These are phyloP conservation scores for Tipula helvola DNA, from an alignment of 2,888 invertebrate genomes.

Conservation along the genomic window DNA sequence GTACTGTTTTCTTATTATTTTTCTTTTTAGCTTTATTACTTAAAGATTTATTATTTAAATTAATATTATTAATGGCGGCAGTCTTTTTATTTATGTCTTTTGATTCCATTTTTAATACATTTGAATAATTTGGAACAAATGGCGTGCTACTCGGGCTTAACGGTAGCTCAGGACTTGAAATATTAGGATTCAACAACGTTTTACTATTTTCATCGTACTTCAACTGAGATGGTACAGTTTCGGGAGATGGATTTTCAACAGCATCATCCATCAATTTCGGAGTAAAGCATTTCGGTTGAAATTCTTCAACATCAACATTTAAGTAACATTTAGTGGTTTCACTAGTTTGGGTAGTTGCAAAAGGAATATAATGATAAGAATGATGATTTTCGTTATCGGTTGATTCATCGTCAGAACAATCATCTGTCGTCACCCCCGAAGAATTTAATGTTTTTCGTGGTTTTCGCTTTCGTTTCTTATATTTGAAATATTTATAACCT, in stretches of 20 bases:
- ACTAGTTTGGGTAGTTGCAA: not conserved
- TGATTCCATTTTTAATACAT: not conserved
- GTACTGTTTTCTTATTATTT: not conserved
- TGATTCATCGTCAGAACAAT: conserved; percentile 17
- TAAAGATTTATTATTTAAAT: conserved; percentile 4
- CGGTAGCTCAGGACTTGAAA: not conserved
- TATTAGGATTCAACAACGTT: not conserved
- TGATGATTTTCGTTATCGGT: conserved; percentile 13
- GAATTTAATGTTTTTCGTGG: not conserved
- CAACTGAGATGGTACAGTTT: not conserved
- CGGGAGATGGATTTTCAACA: not conserved
- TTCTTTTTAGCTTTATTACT: conserved; percentile 1
- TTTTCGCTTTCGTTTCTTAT: conserved; percentile 14
- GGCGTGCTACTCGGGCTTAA: not conserved
- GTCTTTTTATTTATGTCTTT: not conserved
- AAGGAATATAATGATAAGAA: not conserved
- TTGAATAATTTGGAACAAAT: not conserved
- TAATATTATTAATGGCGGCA: not conserved
- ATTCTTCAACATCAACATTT: conserved; percentile 20
- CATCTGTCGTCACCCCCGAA: conserved; percentile 12
- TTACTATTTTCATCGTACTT: not conserved
- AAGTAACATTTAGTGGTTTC: not conserved
- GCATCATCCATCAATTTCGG: not conserved
- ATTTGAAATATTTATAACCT: conserved; percentile 12
- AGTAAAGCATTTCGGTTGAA: conserved; percentile 16